A percentile compares a stretch with the other conserved stretches of the same genome.
These are phyloP conservation scores for Otocyon megalotis DNA, from an alignment of 2,113 vertebrate species.

Conservation along the genomic window DNA sequence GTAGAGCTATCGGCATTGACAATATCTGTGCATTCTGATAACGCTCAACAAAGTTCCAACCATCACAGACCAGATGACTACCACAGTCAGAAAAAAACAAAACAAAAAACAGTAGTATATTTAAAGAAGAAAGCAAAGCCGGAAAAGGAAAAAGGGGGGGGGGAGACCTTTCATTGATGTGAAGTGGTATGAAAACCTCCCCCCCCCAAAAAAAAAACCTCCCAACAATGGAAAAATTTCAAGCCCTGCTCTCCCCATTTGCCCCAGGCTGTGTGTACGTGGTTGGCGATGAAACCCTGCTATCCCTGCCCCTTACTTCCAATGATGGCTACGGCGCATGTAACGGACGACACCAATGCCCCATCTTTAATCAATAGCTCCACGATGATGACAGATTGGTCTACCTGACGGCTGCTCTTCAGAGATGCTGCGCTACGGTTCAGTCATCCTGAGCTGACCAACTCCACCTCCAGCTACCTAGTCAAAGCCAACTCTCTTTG, in stretches of 20 bases:
- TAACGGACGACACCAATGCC: constrained; percentile 39
- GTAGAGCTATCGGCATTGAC: neutral
- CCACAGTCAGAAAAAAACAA: neutral
- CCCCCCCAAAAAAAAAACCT: too few relatives aligned
- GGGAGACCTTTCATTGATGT: neutral
- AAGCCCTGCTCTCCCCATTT: neutral
- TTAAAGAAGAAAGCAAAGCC: neutral
- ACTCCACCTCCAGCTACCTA: neutral
- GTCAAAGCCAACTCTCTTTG: neutral
- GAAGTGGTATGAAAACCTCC: neutral
- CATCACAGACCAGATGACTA: neutral
- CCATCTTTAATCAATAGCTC: constrained; percentile 58
- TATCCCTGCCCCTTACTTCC: constrained; percentile 48
- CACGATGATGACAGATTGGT: constrained; percentile 39
- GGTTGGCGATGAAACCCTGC: neutral
- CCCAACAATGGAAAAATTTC: neutral
- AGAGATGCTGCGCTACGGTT: constrained; percentile 39
- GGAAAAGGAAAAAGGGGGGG: neutral
- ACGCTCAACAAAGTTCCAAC: neutral
- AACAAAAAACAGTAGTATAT: neutral
- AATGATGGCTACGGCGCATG: neutral
- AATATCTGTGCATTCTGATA: neutral
- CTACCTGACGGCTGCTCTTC: constrained; percentile 44
- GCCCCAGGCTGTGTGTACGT: neutral
- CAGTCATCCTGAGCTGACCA: neutral